Conservation (phyloP, 1,140 invertebrate genomes). For the Drosophila jambulina region DNA sequence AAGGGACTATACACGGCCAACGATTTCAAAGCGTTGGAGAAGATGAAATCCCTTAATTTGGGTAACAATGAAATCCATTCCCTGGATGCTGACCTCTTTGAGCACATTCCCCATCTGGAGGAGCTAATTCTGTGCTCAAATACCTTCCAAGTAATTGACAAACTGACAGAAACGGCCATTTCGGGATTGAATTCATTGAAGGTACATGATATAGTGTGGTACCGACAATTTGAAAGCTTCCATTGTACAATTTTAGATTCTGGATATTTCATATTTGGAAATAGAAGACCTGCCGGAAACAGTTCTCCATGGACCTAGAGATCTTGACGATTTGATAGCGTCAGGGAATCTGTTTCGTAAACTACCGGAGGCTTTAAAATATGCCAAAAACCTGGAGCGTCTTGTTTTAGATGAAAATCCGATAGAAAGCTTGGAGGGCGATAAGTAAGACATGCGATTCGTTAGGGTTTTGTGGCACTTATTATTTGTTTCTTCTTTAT, state of each 20-base stretch:
- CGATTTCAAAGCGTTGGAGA: constrained; percentile 87
- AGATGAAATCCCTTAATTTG: constrained; percentile 88
- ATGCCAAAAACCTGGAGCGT: constrained; percentile 87
- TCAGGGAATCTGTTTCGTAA: constrained; percentile 88
- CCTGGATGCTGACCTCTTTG: constrained; percentile 89
- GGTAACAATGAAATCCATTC: constrained; percentile 89
- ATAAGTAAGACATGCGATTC: constrained; percentile 74
- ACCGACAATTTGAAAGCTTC: not conserved
- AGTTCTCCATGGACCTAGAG: constrained; percentile 88
- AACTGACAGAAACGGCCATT: constrained; percentile 87
- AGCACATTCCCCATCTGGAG: constrained; percentile 88
- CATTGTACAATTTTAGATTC: constrained; percentile 13
- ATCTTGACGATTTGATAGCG: constrained; percentile 88
- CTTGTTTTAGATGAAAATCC: constrained; percentile 90
- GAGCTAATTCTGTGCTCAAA: constrained; percentile 89
- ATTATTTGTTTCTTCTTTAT: constrained; percentile 41
- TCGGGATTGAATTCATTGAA: constrained; percentile 88
- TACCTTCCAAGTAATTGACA: constrained; percentile 88
- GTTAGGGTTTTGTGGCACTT: not conserved
- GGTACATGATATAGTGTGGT: constrained; percentile 77
- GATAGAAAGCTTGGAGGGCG: constrained; percentile 85
- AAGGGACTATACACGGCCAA: constrained; percentile 87
- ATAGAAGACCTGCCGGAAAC: constrained; percentile 87
- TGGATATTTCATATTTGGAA: constrained; percentile 88
- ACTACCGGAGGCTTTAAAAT: constrained; percentile 87